These are phyloP conservation scores for Cremastinae sp. DNA, from an alignment of 2,888 invertebrate genomes.

Conservation along the genomic window DNA sequence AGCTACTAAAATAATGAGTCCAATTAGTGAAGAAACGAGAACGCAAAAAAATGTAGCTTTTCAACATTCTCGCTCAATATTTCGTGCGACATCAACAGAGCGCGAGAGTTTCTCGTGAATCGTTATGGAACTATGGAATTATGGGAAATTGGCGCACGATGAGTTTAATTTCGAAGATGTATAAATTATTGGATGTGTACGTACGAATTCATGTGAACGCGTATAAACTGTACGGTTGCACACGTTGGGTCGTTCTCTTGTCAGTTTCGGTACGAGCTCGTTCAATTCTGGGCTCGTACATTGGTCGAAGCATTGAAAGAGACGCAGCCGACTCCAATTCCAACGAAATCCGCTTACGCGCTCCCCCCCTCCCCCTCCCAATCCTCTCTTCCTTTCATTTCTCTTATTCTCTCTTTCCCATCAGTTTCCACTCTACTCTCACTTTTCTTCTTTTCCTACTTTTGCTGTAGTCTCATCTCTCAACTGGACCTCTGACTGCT, in stretches of 20 bases:
- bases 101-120: too few species aligned
- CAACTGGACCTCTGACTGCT: constrained; percentile 24
- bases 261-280: constrained; percentile 16
- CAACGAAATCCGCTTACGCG: constrained; percentile 76
- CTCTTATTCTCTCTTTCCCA: constrained; percentile 26
- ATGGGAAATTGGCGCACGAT: not conserved
- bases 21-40: too few species aligned
- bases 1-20: too few species aligned
- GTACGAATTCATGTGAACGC: constrained; percentile 43
- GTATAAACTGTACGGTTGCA: constrained; percentile 69
- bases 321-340: constrained; percentile 72
- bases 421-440: not conserved
- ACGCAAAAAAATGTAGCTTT: too few species aligned
- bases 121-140: not conserved
- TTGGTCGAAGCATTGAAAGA: constrained; percentile 72
- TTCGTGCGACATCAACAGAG: too few species aligned
- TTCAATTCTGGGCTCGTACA: constrained; percentile 29
- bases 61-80: too few species aligned
- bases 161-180: constrained; percentile 16
- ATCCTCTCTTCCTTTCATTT: constrained; percentile 44
- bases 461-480: constrained; percentile 17
- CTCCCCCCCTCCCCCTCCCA: too few species aligned
- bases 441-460: not conserved
- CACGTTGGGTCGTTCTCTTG: constrained; percentile 44
- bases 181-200: not conserved